A percentile compares a stretch with the other conserved stretches of the same genome.
phyloP scores from a whole-genome alignment of 2,888 invertebrate species.

The Mimas tiliae region DNA sequence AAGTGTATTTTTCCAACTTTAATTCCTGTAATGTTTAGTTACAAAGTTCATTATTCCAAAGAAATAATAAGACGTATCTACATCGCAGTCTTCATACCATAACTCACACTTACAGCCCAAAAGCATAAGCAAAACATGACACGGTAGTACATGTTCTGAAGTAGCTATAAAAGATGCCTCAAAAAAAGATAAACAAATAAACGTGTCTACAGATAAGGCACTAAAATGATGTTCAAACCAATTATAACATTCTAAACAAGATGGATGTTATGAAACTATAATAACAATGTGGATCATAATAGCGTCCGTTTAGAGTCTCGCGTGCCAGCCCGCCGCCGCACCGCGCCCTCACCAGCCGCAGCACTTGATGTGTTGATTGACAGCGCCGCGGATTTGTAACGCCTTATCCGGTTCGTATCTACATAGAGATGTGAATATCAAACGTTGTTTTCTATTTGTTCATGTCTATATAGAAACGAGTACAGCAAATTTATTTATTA shows the following conservation, averaged over 20 bases:
- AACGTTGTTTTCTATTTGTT: background rate
- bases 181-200: background rate
- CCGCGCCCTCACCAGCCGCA: background rate
- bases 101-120: too few relatives aligned
- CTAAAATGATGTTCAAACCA: slow-evolving; percentile 19
- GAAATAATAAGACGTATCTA: too few relatives aligned
- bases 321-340: slow-evolving; percentile 4
- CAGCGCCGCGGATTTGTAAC: slow-evolving; percentile 40
- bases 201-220: background rate
- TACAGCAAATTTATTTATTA: too few relatives aligned
- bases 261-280: slow-evolving; percentile 28
- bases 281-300: slow-evolving; percentile 23
- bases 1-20: background rate
- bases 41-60: too few relatives aligned
- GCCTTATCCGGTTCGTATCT: slow-evolving; percentile 27
- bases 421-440: slow-evolving; percentile 1
- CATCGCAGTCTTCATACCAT: too few relatives aligned
- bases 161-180: background rate
- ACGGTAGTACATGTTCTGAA: background rate
- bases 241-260: slow-evolving; percentile 25
- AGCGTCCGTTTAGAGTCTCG: slow-evolving; percentile 6
- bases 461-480: background rate
- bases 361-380: slow-evolving; percentile 41
- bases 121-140: background rate
- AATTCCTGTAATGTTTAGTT: background rate